A percentile compares a stretch with the other conserved stretches of the same genome.
phyloP scores from a whole-genome alignment of 1,140 invertebrate genomes.

The Atta cephalotes region DNA sequence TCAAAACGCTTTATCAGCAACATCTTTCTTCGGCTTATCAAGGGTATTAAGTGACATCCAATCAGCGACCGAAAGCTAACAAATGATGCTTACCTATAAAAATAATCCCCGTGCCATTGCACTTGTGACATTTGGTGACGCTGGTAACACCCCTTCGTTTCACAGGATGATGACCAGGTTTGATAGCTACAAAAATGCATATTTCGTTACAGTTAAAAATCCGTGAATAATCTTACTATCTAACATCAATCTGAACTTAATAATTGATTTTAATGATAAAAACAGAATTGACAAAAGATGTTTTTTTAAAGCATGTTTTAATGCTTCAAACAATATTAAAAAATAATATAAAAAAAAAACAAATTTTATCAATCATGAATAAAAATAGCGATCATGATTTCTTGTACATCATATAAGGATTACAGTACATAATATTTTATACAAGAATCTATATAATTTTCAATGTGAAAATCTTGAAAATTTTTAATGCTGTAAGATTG shows the following conservation, averaged over 20 bases:
- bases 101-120: constrained; percentile 94
- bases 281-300: too few species aligned
- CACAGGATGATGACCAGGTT: constrained; percentile 92
- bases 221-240: background rate
- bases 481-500: background rate
- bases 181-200: constrained; percentile 81
- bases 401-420: background rate
- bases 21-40: constrained; percentile 66
- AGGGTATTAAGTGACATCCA: constrained; percentile 42
- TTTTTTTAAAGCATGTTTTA: too few species aligned
- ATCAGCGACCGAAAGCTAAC: background rate
- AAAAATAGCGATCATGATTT: background rate
- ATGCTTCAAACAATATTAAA: too few species aligned
- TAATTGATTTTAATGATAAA: background rate
- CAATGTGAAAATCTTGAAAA: background rate
- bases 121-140: constrained; percentile 94
- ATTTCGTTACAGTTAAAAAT: constrained; percentile 35
- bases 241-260: background rate
- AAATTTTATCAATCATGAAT: too few species aligned
- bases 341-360: too few species aligned
- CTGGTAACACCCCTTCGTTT: constrained; percentile 93
- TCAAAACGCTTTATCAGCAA: constrained; percentile 39
- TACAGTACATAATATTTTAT: background rate
- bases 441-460: background rate
- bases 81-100: constrained; percentile 88